Evolutionary conservation across 2,113 vertebrate species (phyloP), one percentile per base, ranked within the genome.

Genomic region (Indicator indicator): DNA sequence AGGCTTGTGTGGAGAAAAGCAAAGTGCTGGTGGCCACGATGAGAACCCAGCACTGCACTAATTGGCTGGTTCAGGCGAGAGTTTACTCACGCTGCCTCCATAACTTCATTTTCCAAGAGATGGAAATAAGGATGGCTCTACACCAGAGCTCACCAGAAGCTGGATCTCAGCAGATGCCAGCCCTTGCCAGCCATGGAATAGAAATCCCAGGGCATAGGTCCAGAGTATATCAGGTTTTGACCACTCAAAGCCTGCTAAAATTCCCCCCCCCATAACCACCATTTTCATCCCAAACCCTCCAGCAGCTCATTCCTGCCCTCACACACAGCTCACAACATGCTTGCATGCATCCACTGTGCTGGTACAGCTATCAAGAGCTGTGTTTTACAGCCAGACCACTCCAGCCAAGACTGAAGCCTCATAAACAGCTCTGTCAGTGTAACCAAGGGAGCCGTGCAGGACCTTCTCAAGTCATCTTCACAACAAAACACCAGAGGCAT

Each of bases 311-410:
- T 67, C 76, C 81, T 60, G 24, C 30, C 78, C 70, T 60, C 58
- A 27, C 5, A 40, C 9, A 27, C 46, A 13, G 44, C 11, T 87
- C 65, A 40, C 0, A 0, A 33, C 1, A 0, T 21, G 16, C 32
- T 18, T 27, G 56, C 32, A 23, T 67, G 62, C 32, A 64, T 76
- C 71, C 1, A 0, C 56, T 38, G 16, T 18, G 64, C 73, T 56
- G 38, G 9, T 26, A 33, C 56, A 42, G 50, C 83, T 59, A 18
- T 7, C 30, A 15, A 64, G 40, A 69, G 55, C 60, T 23, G 23
- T n/a, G 50, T n/a, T 88, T 83, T 69, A 79, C 69, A 75, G 15
- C 62, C 83, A 28, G 48, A 28, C 15, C 2, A 0, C 55, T 60
- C 50, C 63, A 62, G 50, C 9, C 58, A 52, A 8, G 73, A 70